Evolutionary conservation across 2,888 invertebrate species (phyloP).

Genomic region (Pteria penguin): DNA sequence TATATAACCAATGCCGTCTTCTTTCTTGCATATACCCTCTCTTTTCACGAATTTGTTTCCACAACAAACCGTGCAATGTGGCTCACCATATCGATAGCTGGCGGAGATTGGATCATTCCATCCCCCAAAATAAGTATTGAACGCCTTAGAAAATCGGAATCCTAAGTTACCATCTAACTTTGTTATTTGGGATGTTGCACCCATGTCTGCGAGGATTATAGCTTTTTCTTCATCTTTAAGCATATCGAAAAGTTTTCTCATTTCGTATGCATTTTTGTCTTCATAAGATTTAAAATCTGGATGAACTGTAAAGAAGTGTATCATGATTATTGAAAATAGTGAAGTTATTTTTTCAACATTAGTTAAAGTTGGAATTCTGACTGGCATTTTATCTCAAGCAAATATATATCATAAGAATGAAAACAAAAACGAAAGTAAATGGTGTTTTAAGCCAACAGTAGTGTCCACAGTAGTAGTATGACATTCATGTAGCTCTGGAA

Average conservation of each 20-base stretch:
- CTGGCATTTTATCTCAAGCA: too few species aligned
- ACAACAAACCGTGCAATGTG: slow-evolving; percentile 21
- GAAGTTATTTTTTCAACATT: too few species aligned
- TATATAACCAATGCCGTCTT: slow-evolving; percentile 10
- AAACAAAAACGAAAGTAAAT: too few species aligned
- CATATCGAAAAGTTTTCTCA: neutral
- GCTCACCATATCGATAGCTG: neutral
- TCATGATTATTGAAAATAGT: too few species aligned
- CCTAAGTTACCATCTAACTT: neutral
- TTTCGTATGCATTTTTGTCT: slow-evolving; percentile 22
- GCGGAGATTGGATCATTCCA: slow-evolving; percentile 14
- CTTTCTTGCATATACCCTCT: neutral
- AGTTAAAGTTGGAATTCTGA: too few species aligned
- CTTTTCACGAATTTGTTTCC: slow-evolving; percentile 11
- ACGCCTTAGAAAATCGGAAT: slow-evolving; percentile 2
- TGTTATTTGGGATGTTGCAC: neutral
- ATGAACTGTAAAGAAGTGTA: neutral
- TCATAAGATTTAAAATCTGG: neutral
- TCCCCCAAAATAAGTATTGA: neutral
- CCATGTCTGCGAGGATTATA: slow-evolving; percentile 13
- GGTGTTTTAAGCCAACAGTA: too few species aligned
- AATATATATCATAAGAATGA: too few species aligned
- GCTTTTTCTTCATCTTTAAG: neutral
- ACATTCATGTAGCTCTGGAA: too few species aligned
- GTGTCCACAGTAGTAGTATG: too few species aligned